These are phyloP conservation scores for Prosapia bicincta DNA, from an alignment of 2,888 invertebrate species.

Conservation along the genomic window DNA sequence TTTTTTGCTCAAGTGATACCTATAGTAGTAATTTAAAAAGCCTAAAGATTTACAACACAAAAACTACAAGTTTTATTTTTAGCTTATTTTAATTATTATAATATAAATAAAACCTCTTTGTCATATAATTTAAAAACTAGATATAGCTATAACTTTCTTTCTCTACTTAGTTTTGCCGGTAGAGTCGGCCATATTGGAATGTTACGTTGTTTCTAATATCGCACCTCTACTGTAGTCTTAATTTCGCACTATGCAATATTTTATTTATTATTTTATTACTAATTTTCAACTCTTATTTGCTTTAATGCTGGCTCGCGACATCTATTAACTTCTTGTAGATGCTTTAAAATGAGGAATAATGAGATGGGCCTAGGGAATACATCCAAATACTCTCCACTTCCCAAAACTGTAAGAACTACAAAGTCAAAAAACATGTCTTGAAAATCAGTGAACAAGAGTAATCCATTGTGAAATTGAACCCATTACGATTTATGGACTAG, in stretches of 20 bases:
- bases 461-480: no score
- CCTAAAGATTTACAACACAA: no score
- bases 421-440: no score
- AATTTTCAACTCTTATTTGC: not conserved
- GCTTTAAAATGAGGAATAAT: not conserved
- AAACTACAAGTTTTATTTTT: no score
- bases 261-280: not conserved
- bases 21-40: no score
- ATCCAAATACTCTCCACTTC: not conserved
- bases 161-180: not conserved
- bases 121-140: no score
- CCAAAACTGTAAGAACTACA: no score
- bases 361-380: not conserved
- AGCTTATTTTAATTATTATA: no score
- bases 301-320: not conserved
- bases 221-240: not conserved
- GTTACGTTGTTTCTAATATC: not conserved
- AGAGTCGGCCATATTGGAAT: not conserved
- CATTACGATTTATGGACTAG: no score
- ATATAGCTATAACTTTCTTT: not conserved
- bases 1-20: no score
- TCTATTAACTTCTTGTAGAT: not conserved
- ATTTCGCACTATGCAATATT: not conserved
- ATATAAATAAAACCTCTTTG: no score
- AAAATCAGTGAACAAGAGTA: no score